Evolutionary conservation across 1,140 invertebrate genomes (phyloP).

Genomic region (Euwallacea fornicatus): DNA sequence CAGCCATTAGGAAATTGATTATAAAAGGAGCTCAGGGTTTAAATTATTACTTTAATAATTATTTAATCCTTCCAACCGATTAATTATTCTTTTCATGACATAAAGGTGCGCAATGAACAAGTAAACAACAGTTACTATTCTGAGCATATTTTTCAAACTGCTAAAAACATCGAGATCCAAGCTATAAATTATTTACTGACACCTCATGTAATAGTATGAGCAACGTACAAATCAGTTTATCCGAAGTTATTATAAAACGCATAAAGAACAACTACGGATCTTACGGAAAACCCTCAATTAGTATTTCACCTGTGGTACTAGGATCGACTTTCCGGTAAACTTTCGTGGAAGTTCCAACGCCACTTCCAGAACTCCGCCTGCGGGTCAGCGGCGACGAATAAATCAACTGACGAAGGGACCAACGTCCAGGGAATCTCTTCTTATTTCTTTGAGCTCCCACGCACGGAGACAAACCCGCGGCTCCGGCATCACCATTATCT

Average conservation of each 20-base stretch:
- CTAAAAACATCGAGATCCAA: no score
- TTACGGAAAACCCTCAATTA: not conserved
- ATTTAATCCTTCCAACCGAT: no score
- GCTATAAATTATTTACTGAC: not conserved
- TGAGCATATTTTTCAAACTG: not conserved
- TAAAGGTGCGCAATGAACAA: not conserved
- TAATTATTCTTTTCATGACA: no score
- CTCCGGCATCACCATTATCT: conserved; percentile 25
- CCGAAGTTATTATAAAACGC: no score
- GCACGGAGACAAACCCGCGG: conserved; percentile 43
- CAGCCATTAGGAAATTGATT: no score
- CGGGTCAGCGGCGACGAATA: conserved; percentile 49
- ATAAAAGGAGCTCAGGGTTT: no score
- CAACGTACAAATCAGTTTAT: no score
- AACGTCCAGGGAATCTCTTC: conserved; percentile 47
- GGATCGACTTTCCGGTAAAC: conserved; percentile 26
- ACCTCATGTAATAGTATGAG: not conserved
- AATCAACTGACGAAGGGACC: conserved; percentile 48
- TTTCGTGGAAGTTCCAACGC: conserved; percentile 41
- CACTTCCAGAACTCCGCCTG: conserved; percentile 43
- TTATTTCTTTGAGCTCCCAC: conserved; percentile 48
- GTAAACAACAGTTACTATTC: not conserved
- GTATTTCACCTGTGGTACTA: conserved; percentile 18
- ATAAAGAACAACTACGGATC: not conserved
- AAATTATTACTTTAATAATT: no score